phyloP scores from a whole-genome alignment of 2,888 invertebrate genomes.

The Trissolcus brochymenae region DNA sequence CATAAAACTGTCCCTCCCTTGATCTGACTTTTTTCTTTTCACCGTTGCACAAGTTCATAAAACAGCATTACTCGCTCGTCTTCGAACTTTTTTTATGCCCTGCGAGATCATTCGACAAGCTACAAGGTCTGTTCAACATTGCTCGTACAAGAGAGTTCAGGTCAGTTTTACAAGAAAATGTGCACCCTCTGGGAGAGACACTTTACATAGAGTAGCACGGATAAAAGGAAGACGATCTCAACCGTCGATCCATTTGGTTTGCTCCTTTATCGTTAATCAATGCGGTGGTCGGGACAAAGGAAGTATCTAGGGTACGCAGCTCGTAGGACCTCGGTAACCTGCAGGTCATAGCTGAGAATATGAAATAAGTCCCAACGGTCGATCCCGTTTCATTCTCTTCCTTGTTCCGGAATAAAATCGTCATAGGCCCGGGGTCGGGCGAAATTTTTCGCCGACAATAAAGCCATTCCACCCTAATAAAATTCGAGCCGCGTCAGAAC shows the following conservation, averaged over 20 bases:
- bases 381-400: slow-evolving; percentile 58
- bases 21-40: too few relatives aligned
- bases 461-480: slow-evolving; percentile 42
- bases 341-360: slow-evolving; percentile 51
- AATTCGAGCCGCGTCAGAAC: slow-evolving; percentile 6
- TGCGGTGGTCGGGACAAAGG: slow-evolving; percentile 41
- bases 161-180: slow-evolving; percentile 23
- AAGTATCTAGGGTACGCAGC: slow-evolving; percentile 41
- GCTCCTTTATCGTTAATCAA: slow-evolving; percentile 58
- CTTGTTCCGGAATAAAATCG: slow-evolving; percentile 46
- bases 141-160: slow-evolving; percentile 43
- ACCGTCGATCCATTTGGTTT: slow-evolving; percentile 67
- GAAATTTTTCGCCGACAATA: slow-evolving; percentile 33
- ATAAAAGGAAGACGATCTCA: slow-evolving; percentile 59
- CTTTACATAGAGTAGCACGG: slow-evolving; percentile 36
- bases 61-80: background rate
- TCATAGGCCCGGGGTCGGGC: slow-evolving; percentile 21
- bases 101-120: background rate
- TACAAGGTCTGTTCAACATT: slow-evolving; percentile 24
- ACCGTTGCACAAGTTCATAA: background rate
- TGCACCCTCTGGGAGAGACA: slow-evolving; percentile 40
- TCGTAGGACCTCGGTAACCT: slow-evolving; percentile 42
- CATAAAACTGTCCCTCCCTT: background rate
- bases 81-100: background rate
- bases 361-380: slow-evolving; percentile 59